phyloP scores from a whole-genome alignment of 2,113 vertebrate species.

The Lophura nycthemera region DNA sequence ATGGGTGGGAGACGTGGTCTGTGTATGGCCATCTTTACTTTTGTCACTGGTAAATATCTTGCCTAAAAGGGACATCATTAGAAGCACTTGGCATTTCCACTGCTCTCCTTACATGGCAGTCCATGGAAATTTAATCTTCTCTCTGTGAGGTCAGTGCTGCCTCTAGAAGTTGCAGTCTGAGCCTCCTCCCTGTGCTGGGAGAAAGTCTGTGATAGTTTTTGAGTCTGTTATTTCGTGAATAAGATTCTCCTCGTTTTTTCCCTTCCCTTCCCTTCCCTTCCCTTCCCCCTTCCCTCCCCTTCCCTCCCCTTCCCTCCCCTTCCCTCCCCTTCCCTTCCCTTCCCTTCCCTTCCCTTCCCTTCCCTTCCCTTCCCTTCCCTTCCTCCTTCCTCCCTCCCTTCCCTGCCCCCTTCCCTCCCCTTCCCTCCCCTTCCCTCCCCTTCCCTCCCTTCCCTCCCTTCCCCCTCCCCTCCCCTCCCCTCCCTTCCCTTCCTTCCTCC shows the following conservation, averaged over 20 bases:
- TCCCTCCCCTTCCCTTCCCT: too few species aligned
- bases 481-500: too few species aligned
- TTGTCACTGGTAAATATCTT: background rate
- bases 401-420: too few species aligned
- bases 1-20: background rate
- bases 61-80: background rate
- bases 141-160: background rate
- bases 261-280: too few species aligned
- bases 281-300: too few species aligned
- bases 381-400: too few species aligned
- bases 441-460: too few species aligned
- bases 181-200: background rate
- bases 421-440: too few species aligned
- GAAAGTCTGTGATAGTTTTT: background rate
- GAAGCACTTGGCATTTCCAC: background rate
- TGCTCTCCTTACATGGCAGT: background rate
- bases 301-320: too few species aligned
- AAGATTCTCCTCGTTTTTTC: background rate
- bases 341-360: too few species aligned
- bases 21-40: background rate
- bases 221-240: background rate
- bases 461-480: too few species aligned
- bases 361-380: too few species aligned
- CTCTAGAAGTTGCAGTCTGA: background rate
- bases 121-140: background rate